Conservation (phyloP, 2,113 vertebrate genomes). For the Actinemys pallida region DNA sequence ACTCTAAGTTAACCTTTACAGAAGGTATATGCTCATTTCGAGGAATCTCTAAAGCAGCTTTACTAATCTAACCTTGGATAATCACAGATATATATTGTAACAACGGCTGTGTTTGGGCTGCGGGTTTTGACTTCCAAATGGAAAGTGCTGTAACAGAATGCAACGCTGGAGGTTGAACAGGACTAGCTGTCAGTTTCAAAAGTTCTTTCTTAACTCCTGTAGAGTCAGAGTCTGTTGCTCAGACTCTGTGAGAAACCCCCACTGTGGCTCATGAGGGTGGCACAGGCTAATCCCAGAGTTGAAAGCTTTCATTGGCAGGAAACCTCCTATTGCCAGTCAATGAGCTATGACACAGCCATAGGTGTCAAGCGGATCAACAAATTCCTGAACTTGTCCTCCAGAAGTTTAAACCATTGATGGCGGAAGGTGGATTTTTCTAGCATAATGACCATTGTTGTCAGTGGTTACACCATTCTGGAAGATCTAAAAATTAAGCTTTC, state of each 20-base stretch:
- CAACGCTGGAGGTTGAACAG: neutral
- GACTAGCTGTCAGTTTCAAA: neutral
- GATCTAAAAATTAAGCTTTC: neutral
- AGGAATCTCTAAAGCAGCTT: conserved; percentile 52
- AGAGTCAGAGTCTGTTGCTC: neutral
- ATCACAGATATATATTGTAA: conserved; percentile 5
- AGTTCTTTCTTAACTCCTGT: neutral
- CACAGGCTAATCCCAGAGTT: neutral
- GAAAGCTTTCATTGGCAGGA: conserved; percentile 11
- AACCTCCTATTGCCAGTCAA: conserved; percentile 21
- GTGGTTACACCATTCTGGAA: neutral
- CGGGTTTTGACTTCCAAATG: neutral
- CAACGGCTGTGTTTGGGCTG: neutral
- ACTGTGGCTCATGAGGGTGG: neutral
- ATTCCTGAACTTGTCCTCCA: neutral
- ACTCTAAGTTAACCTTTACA: conserved; percentile 72
- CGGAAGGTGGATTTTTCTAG: neutral
- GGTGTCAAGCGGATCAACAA: neutral
- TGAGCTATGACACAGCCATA: neutral
- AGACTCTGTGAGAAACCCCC: too few relatives aligned
- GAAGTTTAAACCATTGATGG: neutral
- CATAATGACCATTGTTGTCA: neutral
- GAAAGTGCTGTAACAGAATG: neutral
- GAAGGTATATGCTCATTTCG: conserved; percentile 50
- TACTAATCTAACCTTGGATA: conserved; percentile 33